A percentile compares a stretch with the other conserved stretches of the same genome.
phyloP scores from a whole-genome alignment of 2,888 invertebrate species.

The Didymodactylos carnosus region DNA sequence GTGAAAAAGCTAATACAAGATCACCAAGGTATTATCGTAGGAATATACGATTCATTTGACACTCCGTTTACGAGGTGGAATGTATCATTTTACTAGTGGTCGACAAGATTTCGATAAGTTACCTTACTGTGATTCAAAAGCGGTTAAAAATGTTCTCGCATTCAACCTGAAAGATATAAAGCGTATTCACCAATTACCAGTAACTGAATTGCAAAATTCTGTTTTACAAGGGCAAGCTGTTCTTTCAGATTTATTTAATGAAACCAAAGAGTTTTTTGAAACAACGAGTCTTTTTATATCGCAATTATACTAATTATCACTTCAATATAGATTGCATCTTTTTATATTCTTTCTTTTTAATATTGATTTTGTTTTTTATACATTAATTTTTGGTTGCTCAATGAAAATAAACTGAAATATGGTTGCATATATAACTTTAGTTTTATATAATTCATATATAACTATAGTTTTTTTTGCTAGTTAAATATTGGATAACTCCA shows the following conservation, averaged over 20 bases:
- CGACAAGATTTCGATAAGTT: background rate
- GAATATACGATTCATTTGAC: conserved; percentile 69
- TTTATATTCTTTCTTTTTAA: no score
- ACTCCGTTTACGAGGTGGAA: conserved; percentile 48
- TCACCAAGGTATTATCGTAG: conserved; percentile 58
- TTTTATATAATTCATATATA: no score
- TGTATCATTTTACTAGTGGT: background rate
- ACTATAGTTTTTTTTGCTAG: no score
- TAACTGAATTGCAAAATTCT: background rate
- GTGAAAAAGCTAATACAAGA: conserved; percentile 58
- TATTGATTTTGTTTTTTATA: no score
- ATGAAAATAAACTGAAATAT: no score
- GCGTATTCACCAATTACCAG: background rate
- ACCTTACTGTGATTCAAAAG: background rate
- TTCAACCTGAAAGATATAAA: background rate
- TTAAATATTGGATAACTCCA: no score
- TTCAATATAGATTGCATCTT: background rate
- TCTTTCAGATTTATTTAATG: background rate
- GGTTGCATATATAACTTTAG: no score
- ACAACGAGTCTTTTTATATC: background rate
- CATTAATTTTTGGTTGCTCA: no score
- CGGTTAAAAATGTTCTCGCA: background rate
- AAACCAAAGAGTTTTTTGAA: background rate
- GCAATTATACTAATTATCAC: background rate
- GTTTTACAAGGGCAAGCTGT: background rate